Conservation (phyloP, 2,888 invertebrate species). For the Microctonus aethiopoides region DNA sequence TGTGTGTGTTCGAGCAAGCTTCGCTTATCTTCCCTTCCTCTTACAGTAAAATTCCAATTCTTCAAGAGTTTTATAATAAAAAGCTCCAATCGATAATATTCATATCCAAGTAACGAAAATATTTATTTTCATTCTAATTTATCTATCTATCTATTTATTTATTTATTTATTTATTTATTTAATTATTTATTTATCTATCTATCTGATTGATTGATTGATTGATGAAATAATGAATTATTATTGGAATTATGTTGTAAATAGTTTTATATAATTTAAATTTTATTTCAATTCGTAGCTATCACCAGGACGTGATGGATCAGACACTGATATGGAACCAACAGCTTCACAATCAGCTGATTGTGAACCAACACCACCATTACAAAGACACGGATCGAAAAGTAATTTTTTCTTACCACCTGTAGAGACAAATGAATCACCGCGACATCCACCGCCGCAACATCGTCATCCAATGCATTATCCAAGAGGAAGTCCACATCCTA, state of each 20-base stretch:
- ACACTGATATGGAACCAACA: slow-evolving; percentile 88
- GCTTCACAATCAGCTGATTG: slow-evolving; percentile 93
- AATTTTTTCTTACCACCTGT: slow-evolving; percentile 87
- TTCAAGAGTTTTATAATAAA: background rate
- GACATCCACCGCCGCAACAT: slow-evolving; percentile 68
- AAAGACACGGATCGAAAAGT: slow-evolving; percentile 86
- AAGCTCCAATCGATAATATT: background rate
- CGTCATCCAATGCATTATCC: slow-evolving; percentile 72
- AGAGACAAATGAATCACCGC: slow-evolving; percentile 67
- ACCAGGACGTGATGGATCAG: slow-evolving; percentile 84
- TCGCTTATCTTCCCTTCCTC: background rate
- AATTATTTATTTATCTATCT: background rate
- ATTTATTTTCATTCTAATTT: background rate
- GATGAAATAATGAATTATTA: too few species aligned
- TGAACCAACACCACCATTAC: slow-evolving; percentile 88
- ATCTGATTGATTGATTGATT: background rate
- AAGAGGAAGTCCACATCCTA: slow-evolving; percentile 84
- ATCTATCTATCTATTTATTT: background rate
- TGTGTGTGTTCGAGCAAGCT: background rate
- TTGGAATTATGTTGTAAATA: background rate
- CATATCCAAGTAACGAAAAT: slow-evolving; percentile 1
- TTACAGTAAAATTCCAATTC: background rate
- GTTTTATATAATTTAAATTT: background rate
- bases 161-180: background rate
- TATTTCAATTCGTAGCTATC: slow-evolving; percentile 73